Conservation (phyloP, 2,797 vertebrate species). For the Petrocephalus sullivani region DNA sequence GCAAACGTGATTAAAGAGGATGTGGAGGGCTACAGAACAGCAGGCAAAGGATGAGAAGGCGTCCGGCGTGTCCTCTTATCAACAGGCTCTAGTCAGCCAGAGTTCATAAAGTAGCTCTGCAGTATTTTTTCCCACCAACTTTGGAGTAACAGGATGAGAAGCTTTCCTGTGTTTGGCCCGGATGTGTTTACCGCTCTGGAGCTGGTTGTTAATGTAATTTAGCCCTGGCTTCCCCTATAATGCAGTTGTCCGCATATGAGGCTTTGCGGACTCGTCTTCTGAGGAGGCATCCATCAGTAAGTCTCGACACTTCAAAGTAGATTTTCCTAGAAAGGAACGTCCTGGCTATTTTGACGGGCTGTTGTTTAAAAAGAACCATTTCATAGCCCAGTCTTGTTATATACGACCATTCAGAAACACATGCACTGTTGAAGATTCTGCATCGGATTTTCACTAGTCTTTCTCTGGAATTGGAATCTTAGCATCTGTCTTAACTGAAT, state of each 20-base stretch:
- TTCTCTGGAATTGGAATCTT: neutral
- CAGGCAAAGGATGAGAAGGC: neutral
- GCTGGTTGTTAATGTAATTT: neutral
- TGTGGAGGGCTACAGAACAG: neutral
- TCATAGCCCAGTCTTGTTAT: neutral
- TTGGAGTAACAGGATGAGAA: neutral
- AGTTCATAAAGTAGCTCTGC: neutral
- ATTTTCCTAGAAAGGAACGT: neutral
- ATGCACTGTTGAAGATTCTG: neutral
- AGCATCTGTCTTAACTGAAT: neutral
- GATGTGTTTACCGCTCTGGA: neutral
- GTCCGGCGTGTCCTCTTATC: neutral
- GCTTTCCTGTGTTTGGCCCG: neutral
- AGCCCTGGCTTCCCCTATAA: neutral
- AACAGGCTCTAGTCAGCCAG: neutral
- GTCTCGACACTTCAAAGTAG: neutral
- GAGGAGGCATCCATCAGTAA: neutral
- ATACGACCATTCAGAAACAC: neutral
- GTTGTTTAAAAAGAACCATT: neutral
- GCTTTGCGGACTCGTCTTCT: neutral
- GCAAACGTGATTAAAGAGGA: constrained; percentile 11
- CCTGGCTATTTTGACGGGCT: neutral
- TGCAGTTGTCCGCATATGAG: neutral
- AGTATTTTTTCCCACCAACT: neutral
- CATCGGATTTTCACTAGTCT: neutral